Conservation (phyloP, 2,888 invertebrate genomes). For the Caenorhabditis macrosperma region DNA sequence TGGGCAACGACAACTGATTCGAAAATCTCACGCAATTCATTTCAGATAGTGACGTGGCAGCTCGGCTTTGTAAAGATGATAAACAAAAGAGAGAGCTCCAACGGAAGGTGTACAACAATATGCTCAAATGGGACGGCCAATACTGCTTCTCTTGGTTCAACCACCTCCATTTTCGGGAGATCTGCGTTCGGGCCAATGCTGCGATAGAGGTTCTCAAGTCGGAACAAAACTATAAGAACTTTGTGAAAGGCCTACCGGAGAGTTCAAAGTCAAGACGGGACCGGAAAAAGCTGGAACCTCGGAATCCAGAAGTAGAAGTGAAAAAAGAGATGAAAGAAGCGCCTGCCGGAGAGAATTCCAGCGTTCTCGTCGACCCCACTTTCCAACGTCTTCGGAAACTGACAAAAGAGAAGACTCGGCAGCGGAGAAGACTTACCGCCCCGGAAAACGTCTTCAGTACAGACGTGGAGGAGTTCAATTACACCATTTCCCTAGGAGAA, state of each 20-base stretch:
- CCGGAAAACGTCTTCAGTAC: neutral
- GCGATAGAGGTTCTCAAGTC: conserved; percentile 16
- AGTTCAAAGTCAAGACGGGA: neutral
- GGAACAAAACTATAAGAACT: conserved; percentile 17
- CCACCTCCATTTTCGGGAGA: conserved; percentile 30
- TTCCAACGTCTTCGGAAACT: neutral
- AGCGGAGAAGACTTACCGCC: neutral
- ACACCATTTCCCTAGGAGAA: too few species aligned
- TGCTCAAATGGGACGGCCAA: neutral
- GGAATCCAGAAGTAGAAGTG: conserved; percentile 17
- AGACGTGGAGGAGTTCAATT: conserved; percentile 18
- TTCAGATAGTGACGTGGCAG: conserved; percentile 31
- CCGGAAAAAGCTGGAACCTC: neutral
- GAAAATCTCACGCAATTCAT: too few species aligned
- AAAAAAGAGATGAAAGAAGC: neutral
- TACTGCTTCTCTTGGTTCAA: conserved; percentile 35
- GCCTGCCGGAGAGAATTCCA: conserved; percentile 16
- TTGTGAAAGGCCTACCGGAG: neutral
- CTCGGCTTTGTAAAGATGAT: conserved; percentile 1
- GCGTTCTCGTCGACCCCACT: conserved; percentile 3
- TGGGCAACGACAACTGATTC: too few species aligned
- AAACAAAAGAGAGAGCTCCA: conserved; percentile 13
- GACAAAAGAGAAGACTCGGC: neutral
- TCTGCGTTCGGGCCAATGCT: conserved; percentile 10
- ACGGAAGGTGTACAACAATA: neutral